Base-by-base conservation (phyloP, 2,113 vertebrate species). In the Rhabdomys dilectus region DNA sequence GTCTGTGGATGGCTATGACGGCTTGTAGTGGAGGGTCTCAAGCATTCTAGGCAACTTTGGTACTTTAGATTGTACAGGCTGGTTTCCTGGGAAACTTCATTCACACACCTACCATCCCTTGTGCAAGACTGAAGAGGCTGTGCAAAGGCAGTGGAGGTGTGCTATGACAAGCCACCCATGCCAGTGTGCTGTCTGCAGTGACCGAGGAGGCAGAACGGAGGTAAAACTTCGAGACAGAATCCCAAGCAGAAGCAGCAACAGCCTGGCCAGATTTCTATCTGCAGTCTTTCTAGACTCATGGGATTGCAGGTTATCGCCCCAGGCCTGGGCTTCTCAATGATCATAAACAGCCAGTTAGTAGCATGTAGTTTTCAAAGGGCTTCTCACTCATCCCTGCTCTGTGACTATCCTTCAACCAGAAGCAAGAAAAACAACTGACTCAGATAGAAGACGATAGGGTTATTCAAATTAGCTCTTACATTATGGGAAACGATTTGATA, bases 141-240 rank as follows among this genome's bases (percentile, higher is more conserved):
- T 34, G 15, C 0, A 5, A 31, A 53, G 53, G 53, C 9, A 12
- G 91, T 3, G 0, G 8, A 13, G 16, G 3, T 12, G 26, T 19
- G 39, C 26, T 42, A 1, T 13, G 31, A 42, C 29, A n/a, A 72
- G 64, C 19, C 29, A 48, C 16, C 48, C 22, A 60, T 24, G n/a
- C 17, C 13, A 16, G 81, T 0, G 0, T 36, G 31, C 21, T n/a
- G 29, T 58, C 16, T 26, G 26, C 36, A 22, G 39, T 1, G 16
- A 8, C 19, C 4, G 22, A 26, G 64, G 17, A 45, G 73, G 0
- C 0, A 48, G 39, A 45, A 42, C 12, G 31, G n/a, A 48, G 22
- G 4, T 62, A 26, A 70, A 77, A 29, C 15, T 29, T 1, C 8
- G 13, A 45, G 51, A 10, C 39, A 31, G 66, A 91, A 93, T 8